Conservation (phyloP, 2,888 invertebrate genomes). For the Esperia sulphurella region DNA sequence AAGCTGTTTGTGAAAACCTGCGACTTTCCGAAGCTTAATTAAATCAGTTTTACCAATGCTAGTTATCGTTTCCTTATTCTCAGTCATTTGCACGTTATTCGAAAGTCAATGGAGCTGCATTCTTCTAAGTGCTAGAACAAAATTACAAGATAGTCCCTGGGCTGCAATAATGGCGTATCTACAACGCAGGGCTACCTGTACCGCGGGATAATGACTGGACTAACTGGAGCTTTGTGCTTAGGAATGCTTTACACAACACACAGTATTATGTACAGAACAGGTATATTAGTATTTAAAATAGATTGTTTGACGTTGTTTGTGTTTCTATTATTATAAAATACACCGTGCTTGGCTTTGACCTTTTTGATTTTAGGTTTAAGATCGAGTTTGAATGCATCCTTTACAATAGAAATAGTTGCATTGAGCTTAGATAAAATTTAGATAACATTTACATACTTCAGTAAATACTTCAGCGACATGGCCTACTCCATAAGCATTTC, state of each 20-base stretch:
- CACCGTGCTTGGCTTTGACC: no score
- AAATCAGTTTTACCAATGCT: not conserved
- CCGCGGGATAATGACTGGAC: constrained; percentile 54
- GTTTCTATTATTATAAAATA: no score
- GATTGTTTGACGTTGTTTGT: no score
- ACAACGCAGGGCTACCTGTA: constrained; percentile 44
- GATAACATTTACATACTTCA: no score
- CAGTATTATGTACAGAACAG: not conserved
- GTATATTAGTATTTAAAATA: not conserved
- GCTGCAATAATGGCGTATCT: constrained; percentile 33
- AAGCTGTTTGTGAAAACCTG: not conserved
- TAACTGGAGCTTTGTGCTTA: constrained; percentile 51
- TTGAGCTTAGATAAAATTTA: no score
- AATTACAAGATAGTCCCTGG: constrained; percentile 37
- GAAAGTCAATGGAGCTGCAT: constrained; percentile 34
- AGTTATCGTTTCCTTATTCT: constrained; percentile 18
- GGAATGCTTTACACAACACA: constrained; percentile 34
- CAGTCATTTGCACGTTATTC: constrained; percentile 26
- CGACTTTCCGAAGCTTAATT: not conserved
- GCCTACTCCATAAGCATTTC: no score
- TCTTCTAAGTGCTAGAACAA: constrained; percentile 35
- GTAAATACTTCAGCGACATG: no score
- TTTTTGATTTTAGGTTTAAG: no score
- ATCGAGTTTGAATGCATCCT: no score
- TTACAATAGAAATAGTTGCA: no score